A percentile compares a stretch with the other conserved stretches of the same genome.
phyloP scores from a whole-genome alignment of 2,113 vertebrate genomes.

The Cinclus cinclus region DNA sequence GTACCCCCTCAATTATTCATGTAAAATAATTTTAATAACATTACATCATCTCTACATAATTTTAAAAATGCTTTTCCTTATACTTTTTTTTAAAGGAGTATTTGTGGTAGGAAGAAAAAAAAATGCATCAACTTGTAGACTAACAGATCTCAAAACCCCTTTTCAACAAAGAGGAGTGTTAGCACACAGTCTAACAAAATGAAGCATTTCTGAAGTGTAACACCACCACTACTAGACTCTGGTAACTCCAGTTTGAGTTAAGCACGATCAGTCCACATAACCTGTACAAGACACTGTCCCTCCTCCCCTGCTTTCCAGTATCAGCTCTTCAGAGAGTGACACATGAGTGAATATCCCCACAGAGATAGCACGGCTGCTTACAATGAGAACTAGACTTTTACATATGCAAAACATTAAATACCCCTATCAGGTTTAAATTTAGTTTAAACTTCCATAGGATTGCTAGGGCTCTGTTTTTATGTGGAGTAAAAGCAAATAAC shows the following conservation, averaged over 20 bases:
- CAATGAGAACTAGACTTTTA: neutral
- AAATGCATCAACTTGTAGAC: neutral
- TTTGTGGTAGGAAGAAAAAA: neutral
- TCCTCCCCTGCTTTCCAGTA: neutral
- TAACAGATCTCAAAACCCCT: neutral
- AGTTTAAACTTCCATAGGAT: neutral
- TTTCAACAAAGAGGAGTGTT: neutral
- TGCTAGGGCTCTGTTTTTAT: neutral
- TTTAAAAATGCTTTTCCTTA: neutral
- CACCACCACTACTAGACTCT: neutral
- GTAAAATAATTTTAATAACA: neutral
- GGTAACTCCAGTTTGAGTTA: neutral
- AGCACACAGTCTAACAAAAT: neutral
- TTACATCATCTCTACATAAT: neutral
- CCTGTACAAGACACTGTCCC: neutral
- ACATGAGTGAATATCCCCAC: neutral
- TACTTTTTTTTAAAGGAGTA: neutral
- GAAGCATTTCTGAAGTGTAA: neutral
- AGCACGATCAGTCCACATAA: neutral
- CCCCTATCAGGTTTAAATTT: neutral
- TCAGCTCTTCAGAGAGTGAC: neutral
- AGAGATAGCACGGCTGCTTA: neutral
- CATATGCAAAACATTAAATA: neutral
- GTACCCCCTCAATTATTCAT: fast-evolving
- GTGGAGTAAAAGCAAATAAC: neutral